Evolutionary conservation across 2,797 vertebrate species (phyloP).

Genomic region (Onychomys arenicola): DNA sequence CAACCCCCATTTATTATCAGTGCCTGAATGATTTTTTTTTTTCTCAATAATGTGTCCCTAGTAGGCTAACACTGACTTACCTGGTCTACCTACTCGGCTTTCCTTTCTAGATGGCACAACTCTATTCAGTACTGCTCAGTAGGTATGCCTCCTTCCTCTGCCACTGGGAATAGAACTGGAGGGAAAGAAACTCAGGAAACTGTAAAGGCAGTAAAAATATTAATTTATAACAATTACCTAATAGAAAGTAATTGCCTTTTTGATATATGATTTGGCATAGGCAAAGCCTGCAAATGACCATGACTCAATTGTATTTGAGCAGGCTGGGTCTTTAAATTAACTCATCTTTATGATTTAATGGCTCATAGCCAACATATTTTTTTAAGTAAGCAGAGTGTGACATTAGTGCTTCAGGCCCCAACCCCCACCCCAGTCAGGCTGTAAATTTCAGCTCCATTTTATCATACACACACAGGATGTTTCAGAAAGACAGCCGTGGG

Average conservation of each 20-base stretch:
- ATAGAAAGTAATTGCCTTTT: conserved; percentile 73
- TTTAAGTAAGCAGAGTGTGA: conserved; percentile 71
- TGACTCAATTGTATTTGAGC: conserved; percentile 59
- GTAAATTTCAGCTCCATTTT: conserved; percentile 64
- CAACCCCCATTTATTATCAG: conserved; percentile 76
- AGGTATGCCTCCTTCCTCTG: conserved; percentile 39
- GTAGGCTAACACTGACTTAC: conserved; percentile 55
- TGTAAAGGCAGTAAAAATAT: conserved; percentile 64
- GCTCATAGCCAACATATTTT: conserved; percentile 68
- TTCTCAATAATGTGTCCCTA: conserved; percentile 21
- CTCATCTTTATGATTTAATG: conserved; percentile 74
- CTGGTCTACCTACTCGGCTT: conserved; percentile 48
- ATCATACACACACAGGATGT: neutral
- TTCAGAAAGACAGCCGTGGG: conserved; percentile 4
- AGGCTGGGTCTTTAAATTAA: conserved; percentile 75
- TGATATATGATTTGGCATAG: conserved; percentile 59
- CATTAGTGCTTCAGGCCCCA: conserved; percentile 63
- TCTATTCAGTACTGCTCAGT: conserved; percentile 44
- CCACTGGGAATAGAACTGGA: conserved; percentile 4
- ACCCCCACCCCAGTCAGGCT: conserved; percentile 18
- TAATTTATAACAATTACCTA: conserved; percentile 77
- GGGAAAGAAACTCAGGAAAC: conserved; percentile 6
- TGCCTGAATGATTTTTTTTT: conserved; percentile 60
- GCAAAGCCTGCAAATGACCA: conserved; percentile 63
- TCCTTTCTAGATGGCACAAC: conserved; percentile 47